phyloP scores from a whole-genome alignment of 2,797 vertebrate species.

The Coranthus polyacanthus region DNA sequence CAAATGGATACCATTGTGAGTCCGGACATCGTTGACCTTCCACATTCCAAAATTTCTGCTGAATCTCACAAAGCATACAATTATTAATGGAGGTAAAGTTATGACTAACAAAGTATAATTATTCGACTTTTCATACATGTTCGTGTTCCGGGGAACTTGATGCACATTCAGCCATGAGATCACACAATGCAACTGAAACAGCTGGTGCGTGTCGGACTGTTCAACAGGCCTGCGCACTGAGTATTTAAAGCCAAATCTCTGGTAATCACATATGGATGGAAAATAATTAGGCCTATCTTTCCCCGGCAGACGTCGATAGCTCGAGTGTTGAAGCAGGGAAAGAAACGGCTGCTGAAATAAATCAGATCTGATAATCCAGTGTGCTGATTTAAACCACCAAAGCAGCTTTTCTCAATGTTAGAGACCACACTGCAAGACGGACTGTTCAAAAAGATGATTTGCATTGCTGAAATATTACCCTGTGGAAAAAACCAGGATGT shows the following conservation, averaged over 20 bases:
- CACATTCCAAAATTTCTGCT: constrained; percentile 15
- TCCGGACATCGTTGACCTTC: constrained; percentile 22
- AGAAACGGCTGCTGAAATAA: constrained; percentile 49
- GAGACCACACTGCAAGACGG: background rate
- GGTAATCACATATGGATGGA: constrained; percentile 69
- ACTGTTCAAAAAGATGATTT: background rate
- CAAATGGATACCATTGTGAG: constrained; percentile 18
- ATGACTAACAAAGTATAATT: background rate
- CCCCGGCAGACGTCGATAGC: constrained; percentile 47
- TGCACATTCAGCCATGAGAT: constrained; percentile 21
- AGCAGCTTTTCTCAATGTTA: constrained; percentile 24
- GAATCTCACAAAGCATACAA: constrained; percentile 24
- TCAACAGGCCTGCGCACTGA: constrained; percentile 34
- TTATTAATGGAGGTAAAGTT: constrained; percentile 15
- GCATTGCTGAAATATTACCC: background rate
- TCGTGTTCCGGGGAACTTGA: constrained; percentile 13
- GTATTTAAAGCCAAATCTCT: constrained; percentile 65
- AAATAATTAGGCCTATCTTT: constrained; percentile 73
- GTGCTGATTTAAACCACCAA: constrained; percentile 44
- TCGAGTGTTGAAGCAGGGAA: constrained; percentile 41
- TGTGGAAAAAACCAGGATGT: background rate
- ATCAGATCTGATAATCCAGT: constrained; percentile 56
- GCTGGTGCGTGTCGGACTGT: constrained; percentile 45
- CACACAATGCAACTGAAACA: constrained; percentile 10
- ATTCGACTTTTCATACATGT: too few relatives aligned